Base-by-base conservation (phyloP, 2,888 invertebrate genomes). In the Cremastinae sp. region DNA sequence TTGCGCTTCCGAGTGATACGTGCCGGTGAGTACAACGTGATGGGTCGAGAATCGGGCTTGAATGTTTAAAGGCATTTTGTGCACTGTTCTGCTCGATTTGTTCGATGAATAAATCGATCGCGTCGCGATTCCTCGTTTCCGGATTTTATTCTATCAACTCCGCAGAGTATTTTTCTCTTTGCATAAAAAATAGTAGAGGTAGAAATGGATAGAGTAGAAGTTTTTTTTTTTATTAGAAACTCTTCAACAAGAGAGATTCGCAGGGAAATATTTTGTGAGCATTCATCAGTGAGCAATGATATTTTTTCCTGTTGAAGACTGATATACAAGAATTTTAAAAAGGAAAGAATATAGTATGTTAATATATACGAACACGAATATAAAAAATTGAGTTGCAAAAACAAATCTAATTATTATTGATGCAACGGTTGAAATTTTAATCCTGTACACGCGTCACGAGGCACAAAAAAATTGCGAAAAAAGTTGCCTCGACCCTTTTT, bases 61-160 rank as follows among this genome's bases (percentile, higher is more conserved):
- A 79, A 84, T 82, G 83, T 85, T 84, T 84, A 81, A 81, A 78
- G 81, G 82, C 80, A 83, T 85, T 85, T 85, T 81, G 82, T 80
- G 82, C 80, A 73, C 82, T 81, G 83, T 84, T 84, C 82, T 84
- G 82, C 84, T 83, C 84, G 81, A 85, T 85, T 85, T 82, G 80
- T 80, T 75, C 78, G 78, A 73, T 78, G 82, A 83, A 83, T 84
- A 84, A 84, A 84, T 84, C 83, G 82, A 84, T 81, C 28, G 77
- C 66, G 73, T 76, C 54, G 69, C 64, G 54, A 65, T 66, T 73
- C 53, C 66, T 76, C 74, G 79, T 71, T 71, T 70, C 66, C 61
- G 53, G 18, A 78, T 73, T 73, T 53, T 65, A 73, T 73, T 59
- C 62, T 64, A 73, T 73, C 64, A 73, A 58, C 72, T 69, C 51